phyloP scores from a whole-genome alignment of 1,140 invertebrate species.

The Megalopta genalis region DNA sequence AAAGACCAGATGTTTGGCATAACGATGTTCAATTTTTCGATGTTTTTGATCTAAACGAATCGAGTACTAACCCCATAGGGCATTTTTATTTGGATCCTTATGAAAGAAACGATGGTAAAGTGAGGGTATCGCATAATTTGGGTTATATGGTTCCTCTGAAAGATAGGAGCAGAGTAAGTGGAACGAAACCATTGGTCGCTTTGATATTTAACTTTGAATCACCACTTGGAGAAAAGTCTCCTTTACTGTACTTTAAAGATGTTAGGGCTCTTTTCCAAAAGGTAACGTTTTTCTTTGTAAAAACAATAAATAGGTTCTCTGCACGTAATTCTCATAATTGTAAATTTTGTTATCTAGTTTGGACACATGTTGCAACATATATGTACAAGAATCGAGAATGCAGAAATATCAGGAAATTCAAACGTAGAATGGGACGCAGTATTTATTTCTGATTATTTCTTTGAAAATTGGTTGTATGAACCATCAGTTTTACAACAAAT shows the following conservation, averaged over 20 bases:
- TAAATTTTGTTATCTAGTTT: slow-evolving; percentile 81
- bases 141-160: slow-evolving; percentile 87
- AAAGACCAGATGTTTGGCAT: slow-evolving; percentile 87
- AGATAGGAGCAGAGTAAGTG: slow-evolving; percentile 83
- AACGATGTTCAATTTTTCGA: slow-evolving; percentile 92
- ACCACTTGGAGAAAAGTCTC: slow-evolving; percentile 83
- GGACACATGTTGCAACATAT: slow-evolving; percentile 91
- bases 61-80: slow-evolving; percentile 83
- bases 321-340: background rate
- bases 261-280: slow-evolving; percentile 89
- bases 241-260: slow-evolving; percentile 88
- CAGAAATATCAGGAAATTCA: slow-evolving; percentile 90
- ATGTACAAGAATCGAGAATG: slow-evolving; percentile 88
- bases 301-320: background rate
- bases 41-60: slow-evolving; percentile 86
- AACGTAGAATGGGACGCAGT: slow-evolving; percentile 96
- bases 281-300: slow-evolving; percentile 72
- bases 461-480: slow-evolving; percentile 90
- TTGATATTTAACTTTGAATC: slow-evolving; percentile 91
- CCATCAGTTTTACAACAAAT: slow-evolving; percentile 85
- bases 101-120: slow-evolving; percentile 83
- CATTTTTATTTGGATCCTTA: slow-evolving; percentile 93
- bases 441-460: slow-evolving; percentile 88
- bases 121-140: slow-evolving; percentile 81
- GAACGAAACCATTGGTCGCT: slow-evolving; percentile 86